phyloP scores from a whole-genome alignment of 2,113 vertebrate genomes.

The Carollia perspicillata region DNA sequence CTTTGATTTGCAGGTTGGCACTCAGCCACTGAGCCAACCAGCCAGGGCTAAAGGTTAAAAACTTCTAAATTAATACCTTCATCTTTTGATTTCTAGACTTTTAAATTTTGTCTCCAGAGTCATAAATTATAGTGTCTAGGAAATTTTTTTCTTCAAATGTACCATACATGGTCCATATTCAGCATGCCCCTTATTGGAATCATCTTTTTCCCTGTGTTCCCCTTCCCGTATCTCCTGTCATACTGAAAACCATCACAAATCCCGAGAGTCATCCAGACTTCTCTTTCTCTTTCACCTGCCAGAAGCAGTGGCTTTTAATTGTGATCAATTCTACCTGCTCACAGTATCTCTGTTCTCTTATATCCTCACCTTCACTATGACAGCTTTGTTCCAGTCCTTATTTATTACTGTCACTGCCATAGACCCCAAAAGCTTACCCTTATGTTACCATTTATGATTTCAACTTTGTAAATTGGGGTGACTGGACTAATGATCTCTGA shows the following conservation, averaged over 20 bases:
- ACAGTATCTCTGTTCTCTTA: neutral
- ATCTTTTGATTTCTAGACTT: neutral
- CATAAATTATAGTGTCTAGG: neutral
- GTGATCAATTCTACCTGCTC: neutral
- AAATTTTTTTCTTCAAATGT: neutral
- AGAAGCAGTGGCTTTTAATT: neutral
- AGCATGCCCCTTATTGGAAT: neutral
- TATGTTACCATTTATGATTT: neutral
- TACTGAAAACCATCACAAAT: neutral
- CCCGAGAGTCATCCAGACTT: neutral
- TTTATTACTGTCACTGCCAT: neutral
- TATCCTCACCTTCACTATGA: neutral
- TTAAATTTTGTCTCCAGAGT: neutral
- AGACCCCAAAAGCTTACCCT: no score
- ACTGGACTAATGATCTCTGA: neutral
- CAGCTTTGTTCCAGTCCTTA: neutral
- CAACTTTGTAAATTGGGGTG: neutral
- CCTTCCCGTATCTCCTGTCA: neutral
- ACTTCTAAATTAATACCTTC: neutral
- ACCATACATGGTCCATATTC: neutral
- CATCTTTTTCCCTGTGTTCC: neutral
- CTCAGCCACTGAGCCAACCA: no score
- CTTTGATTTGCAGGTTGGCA: no score
- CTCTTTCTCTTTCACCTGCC: neutral
- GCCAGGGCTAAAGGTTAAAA: neutral